These are phyloP conservation scores for Lycocerus yunnanus DNA, from an alignment of 2,888 invertebrate species.

Conservation along the genomic window DNA sequence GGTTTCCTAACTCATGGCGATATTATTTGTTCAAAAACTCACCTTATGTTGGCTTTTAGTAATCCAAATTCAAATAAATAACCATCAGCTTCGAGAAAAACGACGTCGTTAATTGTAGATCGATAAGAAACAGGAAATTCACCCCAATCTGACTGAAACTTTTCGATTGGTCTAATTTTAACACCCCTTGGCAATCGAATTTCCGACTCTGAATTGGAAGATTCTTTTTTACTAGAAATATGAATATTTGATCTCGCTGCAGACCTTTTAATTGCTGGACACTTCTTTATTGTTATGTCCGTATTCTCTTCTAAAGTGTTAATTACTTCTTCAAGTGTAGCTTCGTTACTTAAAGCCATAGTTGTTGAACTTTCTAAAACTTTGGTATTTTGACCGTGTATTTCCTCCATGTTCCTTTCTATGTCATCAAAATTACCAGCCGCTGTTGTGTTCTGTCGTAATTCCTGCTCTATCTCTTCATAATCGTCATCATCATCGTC, in stretches of 20 bases:
- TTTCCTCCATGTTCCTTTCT: constrained; percentile 29
- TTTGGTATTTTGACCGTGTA: constrained; percentile 13
- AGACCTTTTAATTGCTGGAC: neutral
- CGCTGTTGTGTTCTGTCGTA: neutral
- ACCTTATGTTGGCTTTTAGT: constrained; percentile 42
- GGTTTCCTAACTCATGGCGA: too few relatives aligned
- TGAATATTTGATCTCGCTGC: constrained; percentile 9
- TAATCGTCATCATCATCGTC: neutral
- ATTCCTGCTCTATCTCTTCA: neutral
- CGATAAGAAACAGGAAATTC: constrained; percentile 35
- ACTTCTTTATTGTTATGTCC: neutral
- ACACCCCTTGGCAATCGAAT: constrained; percentile 38
- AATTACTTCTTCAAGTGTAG: constrained; percentile 20
- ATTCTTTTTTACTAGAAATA: constrained; percentile 8
- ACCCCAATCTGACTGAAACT: constrained; percentile 38
- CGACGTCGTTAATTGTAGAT: constrained; percentile 40
- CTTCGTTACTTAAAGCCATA: neutral
- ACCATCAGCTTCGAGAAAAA: constrained; percentile 42
- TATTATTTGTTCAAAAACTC: constrained; percentile 6
- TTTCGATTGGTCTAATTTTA: constrained; percentile 33
- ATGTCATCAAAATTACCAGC: constrained; percentile 24
- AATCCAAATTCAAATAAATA: constrained; percentile 49
- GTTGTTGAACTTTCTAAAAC: neutral
- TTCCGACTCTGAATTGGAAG: constrained; percentile 14
- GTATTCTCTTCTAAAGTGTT: constrained; percentile 18